These are phyloP conservation scores for Drosophila tropicalis DNA, from an alignment of 1,140 invertebrate genomes.

Conservation along the genomic window DNA sequence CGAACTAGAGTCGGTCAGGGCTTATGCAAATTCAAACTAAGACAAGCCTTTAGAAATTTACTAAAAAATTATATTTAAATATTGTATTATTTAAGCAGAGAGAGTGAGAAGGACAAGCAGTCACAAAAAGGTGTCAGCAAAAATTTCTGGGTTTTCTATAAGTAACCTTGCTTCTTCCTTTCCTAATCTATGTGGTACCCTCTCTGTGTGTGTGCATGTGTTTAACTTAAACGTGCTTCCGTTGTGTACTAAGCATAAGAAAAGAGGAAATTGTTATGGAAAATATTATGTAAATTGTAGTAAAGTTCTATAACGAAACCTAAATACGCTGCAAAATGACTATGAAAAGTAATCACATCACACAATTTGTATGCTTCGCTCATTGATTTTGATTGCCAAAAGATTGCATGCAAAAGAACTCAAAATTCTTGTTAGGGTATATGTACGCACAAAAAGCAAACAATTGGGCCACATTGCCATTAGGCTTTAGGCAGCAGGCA, in stretches of 20 bases:
- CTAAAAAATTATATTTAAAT: conserved; percentile 70
- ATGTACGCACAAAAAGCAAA: conserved; percentile 49
- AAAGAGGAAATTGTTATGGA: conserved; percentile 21
- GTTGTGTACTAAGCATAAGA: conserved; percentile 15
- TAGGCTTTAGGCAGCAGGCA: conserved; percentile 14
- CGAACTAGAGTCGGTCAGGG: neutral
- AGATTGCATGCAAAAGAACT: conserved; percentile 17
- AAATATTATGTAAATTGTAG: conserved; percentile 37
- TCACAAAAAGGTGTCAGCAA: conserved; percentile 58
- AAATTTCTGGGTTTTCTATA: conserved; percentile 30
- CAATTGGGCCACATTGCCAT: conserved; percentile 39
- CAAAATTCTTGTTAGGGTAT: neutral
- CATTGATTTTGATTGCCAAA: neutral
- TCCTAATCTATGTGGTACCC: conserved; percentile 32
- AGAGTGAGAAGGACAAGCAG: conserved; percentile 15
- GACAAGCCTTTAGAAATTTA: conserved; percentile 33
- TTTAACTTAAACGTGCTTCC: conserved; percentile 43
- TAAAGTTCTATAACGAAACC: conserved; percentile 11
- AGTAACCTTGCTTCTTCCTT: conserved; percentile 31
- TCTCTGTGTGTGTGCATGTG: conserved; percentile 29
- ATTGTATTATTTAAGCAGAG: conserved; percentile 36
- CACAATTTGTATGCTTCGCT: conserved; percentile 1
- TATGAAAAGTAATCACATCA: conserved; percentile 1
- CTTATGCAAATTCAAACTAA: conserved; percentile 58
- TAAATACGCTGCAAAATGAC: conserved; percentile 37